Percentiles rank a stretch among this genome's conserved stretches.
Conservation (phyloP, 2,797 vertebrate genomes). For the Craterocephalus amniculus region DNA sequence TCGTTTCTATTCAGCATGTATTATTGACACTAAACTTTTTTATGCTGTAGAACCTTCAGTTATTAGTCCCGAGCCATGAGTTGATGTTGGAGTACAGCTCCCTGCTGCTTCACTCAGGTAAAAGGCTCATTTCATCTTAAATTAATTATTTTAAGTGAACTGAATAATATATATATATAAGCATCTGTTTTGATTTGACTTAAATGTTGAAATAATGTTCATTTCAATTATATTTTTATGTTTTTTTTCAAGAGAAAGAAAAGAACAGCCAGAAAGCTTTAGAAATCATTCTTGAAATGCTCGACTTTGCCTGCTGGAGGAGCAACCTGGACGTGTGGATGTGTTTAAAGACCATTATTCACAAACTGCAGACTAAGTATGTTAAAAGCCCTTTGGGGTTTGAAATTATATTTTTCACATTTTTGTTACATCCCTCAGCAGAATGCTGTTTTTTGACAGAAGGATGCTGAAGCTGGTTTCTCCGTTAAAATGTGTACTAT, state of each 20-base stretch:
- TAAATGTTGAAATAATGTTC: background rate
- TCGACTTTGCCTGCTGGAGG: conserved; percentile 91
- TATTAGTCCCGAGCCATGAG: conserved; percentile 89
- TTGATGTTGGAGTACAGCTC: conserved; percentile 90
- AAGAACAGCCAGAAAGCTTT: conserved; percentile 77
- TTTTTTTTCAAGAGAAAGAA: conserved; percentile 74
- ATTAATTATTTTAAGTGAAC: background rate
- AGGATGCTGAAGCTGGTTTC: background rate
- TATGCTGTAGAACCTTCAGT: conserved; percentile 81
- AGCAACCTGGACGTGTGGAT: conserved; percentile 85
- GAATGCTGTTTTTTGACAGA: background rate
- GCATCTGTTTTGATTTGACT: background rate
- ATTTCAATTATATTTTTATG: conserved; percentile 5
- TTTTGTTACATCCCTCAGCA: background rate
- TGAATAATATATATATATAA: background rate
- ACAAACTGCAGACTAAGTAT: conserved; percentile 79
- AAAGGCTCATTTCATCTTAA: background rate
- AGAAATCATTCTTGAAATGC: conserved; percentile 83
- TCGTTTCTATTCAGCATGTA: background rate
- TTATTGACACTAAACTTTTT: background rate
- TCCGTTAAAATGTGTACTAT: background rate
- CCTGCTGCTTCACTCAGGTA: conserved; percentile 76
- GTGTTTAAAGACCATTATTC: conserved; percentile 76
- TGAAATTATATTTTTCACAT: background rate
- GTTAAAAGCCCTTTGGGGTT: conserved; percentile 20